These are phyloP conservation scores for Sphaeramia orbicularis DNA, from an alignment of 2,797 vertebrate genomes.

Conservation along the genomic window DNA sequence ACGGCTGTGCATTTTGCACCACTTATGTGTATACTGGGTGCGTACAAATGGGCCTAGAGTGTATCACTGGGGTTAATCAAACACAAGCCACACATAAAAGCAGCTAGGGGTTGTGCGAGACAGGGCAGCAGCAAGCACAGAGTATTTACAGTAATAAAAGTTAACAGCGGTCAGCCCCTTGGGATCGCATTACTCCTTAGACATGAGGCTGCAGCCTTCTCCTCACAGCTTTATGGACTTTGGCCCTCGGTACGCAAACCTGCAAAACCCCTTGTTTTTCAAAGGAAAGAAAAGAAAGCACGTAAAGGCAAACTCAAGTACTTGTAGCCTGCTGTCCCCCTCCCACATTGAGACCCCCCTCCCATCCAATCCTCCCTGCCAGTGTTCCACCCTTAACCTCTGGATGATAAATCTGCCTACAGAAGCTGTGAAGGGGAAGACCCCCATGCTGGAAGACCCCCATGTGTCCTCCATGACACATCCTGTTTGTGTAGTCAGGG, in stretches of 20 bases:
- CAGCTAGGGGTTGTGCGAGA: constrained; percentile 67
- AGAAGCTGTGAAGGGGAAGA: constrained; percentile 74
- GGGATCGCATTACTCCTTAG: constrained; percentile 82
- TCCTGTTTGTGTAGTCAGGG: constrained; percentile 81
- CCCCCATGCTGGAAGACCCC: constrained; percentile 74
- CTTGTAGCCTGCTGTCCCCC: constrained; percentile 38
- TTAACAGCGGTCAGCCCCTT: constrained; percentile 80
- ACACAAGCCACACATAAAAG: constrained; percentile 76
- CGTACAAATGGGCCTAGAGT: constrained; percentile 73
- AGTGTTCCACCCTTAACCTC: constrained; percentile 80
- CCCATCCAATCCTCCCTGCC: constrained; percentile 41
- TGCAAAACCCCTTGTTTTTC: constrained; percentile 78
- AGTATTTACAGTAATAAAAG: constrained; percentile 86
- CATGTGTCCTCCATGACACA: constrained; percentile 79
- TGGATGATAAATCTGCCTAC: constrained; percentile 84
- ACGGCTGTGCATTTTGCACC: constrained; percentile 50
- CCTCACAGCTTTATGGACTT: constrained; percentile 80
- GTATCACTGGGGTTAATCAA: constrained; percentile 79
- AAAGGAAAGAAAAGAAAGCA: constrained; percentile 81
- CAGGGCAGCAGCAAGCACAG: constrained; percentile 72
- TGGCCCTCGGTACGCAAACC: constrained; percentile 70
- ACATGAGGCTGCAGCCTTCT: constrained; percentile 80
- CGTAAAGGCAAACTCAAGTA: constrained; percentile 80
- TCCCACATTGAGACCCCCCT: constrained; percentile 27
- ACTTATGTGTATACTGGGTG: constrained; percentile 62